Evolutionary conservation across 2,797 vertebrate genomes (phyloP).

Genomic region (Sylvia borin): DNA sequence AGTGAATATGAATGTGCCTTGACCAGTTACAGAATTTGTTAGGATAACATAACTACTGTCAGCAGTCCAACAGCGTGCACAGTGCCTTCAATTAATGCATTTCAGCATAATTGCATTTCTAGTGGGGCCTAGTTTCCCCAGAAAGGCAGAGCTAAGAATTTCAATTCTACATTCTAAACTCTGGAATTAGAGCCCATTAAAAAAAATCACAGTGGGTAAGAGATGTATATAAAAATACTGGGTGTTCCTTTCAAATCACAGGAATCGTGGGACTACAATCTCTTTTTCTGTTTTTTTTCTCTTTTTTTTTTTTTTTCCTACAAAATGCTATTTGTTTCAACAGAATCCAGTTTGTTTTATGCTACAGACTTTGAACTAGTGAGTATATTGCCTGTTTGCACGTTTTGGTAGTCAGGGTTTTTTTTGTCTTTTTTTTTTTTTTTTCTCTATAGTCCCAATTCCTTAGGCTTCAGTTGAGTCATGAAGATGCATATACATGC

Average conservation of each 20-base stretch:
- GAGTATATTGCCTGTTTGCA: slow-evolving; percentile 65
- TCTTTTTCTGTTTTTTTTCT: neutral
- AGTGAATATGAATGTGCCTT: slow-evolving; percentile 88
- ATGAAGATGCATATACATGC: slow-evolving; percentile 41
- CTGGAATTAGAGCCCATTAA: slow-evolving; percentile 77
- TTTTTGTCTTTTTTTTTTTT: slow-evolving; percentile 31
- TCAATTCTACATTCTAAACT: slow-evolving; percentile 75
- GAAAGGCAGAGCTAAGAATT: slow-evolving; percentile 78
- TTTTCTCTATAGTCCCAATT: slow-evolving; percentile 52
- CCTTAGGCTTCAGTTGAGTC: slow-evolving; percentile 53
- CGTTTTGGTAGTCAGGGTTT: slow-evolving; percentile 71
- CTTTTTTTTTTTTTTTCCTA: slow-evolving; percentile 52
- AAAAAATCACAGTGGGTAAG: slow-evolving; percentile 91
- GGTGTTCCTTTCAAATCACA: slow-evolving; percentile 75
- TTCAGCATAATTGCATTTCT: slow-evolving; percentile 75
- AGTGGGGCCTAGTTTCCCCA: slow-evolving; percentile 67
- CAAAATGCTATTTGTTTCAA: slow-evolving; percentile 72
- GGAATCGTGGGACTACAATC: slow-evolving; percentile 77
- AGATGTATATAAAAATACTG: slow-evolving; percentile 89
- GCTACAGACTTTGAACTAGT: slow-evolving; percentile 60
- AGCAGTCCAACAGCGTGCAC: slow-evolving; percentile 80
- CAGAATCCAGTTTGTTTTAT: slow-evolving; percentile 75
- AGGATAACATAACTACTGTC: slow-evolving; percentile 68
- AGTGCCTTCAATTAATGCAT: slow-evolving; percentile 78
- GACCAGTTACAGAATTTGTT: slow-evolving; percentile 71